Evolutionary conservation across 1,140 invertebrate species (phyloP).

Genomic region (Drosophila biarmipes): DNA sequence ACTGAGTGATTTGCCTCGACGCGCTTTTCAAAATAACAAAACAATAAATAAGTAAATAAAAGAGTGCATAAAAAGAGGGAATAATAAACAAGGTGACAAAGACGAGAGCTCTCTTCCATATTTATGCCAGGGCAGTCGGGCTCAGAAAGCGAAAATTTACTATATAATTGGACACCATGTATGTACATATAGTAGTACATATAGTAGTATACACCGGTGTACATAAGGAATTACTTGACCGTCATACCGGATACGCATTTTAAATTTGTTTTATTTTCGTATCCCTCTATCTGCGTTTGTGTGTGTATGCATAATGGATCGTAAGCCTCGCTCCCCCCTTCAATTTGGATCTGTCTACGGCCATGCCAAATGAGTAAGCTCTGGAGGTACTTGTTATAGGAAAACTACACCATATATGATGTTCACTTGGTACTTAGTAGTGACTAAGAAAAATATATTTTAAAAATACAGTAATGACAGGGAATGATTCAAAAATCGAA

Average conservation of each 20-base stretch:
- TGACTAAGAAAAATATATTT: constrained; percentile 1
- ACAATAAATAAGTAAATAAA: constrained; percentile 57
- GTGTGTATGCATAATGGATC: constrained; percentile 36
- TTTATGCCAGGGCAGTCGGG: constrained; percentile 38
- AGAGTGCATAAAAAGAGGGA: constrained; percentile 34
- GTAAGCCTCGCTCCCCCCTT: constrained; percentile 1
- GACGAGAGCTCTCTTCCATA: constrained; percentile 32
- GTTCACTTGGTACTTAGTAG: background rate
- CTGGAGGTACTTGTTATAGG: constrained; percentile 5
- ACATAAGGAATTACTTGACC: constrained; percentile 52
- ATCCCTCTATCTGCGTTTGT: constrained; percentile 15
- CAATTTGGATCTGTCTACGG: constrained; percentile 14
- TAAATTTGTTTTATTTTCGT: constrained; percentile 42
- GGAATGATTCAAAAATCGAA: background rate
- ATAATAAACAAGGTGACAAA: constrained; percentile 59
- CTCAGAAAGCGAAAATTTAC: constrained; percentile 28
- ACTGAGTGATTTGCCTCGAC: constrained; percentile 47
- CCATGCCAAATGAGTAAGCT: constrained; percentile 27
- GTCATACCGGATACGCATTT: constrained; percentile 57
- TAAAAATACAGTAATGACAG: too few relatives aligned
- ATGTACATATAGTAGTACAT: background rate
- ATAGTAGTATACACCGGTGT: constrained; percentile 14
- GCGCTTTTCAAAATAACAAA: constrained; percentile 46
- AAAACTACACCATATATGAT: constrained; percentile 3
- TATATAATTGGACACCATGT: constrained; percentile 38